Conservation (phyloP, 2,888 invertebrate species). For the Eupithecia vulgata region DNA sequence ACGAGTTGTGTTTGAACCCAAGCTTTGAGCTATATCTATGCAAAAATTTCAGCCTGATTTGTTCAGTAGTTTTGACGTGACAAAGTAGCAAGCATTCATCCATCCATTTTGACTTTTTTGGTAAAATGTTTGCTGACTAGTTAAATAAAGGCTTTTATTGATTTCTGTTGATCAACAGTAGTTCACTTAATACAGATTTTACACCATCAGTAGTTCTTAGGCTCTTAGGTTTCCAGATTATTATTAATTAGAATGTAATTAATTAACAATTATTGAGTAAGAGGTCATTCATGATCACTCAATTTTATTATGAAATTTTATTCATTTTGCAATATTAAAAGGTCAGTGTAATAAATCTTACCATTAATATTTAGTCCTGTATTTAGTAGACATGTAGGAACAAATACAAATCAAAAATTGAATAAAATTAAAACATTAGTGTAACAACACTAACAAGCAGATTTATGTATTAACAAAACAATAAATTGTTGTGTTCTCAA, state of each 20-base stretch:
- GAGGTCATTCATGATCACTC: constrained; percentile 12
- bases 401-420: not conserved
- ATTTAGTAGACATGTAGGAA: not conserved
- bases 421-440: not conserved
- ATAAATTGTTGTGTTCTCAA: constrained; percentile 6
- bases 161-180: too few relatives aligned
- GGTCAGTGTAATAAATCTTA: constrained; percentile 11
- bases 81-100: too few relatives aligned
- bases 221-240: not conserved
- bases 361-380: not conserved
- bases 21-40: too few relatives aligned
- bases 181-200: too few relatives aligned
- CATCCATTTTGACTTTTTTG: too few relatives aligned
- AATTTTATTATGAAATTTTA: not conserved
- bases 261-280: not conserved
- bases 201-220: too few relatives aligned
- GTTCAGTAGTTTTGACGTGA: too few relatives aligned
- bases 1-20: too few relatives aligned
- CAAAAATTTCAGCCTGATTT: too few relatives aligned
- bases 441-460: not conserved
- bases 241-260: not conserved
- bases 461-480: not conserved
- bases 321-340: constrained; percentile 7
- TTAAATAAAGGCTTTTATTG: too few relatives aligned
- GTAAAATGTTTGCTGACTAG: too few relatives aligned